Evolutionary conservation across 1,140 invertebrate species (phyloP), one percentile per base, ranked within the genome.

Genomic region (Drosophila cardini): DNA sequence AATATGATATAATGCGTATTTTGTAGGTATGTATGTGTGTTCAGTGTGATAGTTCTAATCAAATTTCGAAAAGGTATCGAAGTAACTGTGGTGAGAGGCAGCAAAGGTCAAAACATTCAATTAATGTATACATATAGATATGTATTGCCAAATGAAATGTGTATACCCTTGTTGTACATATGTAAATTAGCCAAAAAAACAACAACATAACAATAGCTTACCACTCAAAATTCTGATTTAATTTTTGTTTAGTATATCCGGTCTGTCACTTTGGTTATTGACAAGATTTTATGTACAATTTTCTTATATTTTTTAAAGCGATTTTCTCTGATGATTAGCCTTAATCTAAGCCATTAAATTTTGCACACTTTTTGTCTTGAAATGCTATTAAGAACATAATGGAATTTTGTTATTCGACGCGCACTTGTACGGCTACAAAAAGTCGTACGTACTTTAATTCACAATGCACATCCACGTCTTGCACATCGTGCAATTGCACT

Each of bases 381-480:
- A 53, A 75, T 75, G 58, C 48, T 53, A 78, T 84, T 42, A 71
- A 77, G 21, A 71, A 42, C 72, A 45, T 78, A 85, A 86, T 82
- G 80, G 67, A 77, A 77, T 84, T 84, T 82, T 72, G 58, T 50
- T 77, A 52, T 63, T 40, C 6, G 38, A 56, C 34, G 61, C 72
- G 76, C 81, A 84, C 68, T 84, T 85, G 57, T 84, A 77, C 55
- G 80, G 50, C 57, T 56, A 48, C 56, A 52, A 64, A 26, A 56
- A 64, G 18, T 62, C 42, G 43, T 65, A 42, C 42, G 36, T 72
- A 36, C 26, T 48, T 63, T 53, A 55, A 73, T 69, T 42, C 36
- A 56, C 67, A 71, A 61, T 82, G 57, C 74, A 86, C 69, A 78
- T 80, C 16, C 48, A 73, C 56, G 52, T 76, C 61, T 62, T 62